Base-by-base conservation (phyloP, 2,797 vertebrate genomes). In the Acrossocheilus wenchowensis region DNA sequence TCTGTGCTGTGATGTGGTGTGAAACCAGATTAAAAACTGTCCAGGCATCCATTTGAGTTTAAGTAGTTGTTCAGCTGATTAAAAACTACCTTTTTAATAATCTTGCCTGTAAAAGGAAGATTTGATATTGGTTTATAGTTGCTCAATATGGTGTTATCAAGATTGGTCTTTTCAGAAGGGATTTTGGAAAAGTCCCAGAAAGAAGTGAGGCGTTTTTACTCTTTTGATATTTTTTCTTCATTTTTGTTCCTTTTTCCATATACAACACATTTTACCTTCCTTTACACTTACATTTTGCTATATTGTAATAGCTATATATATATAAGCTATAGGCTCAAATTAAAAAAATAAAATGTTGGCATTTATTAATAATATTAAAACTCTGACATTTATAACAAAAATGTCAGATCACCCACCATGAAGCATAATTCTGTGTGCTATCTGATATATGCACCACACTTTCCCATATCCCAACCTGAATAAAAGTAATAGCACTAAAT, bases 401-500 rank as follows among this genome's bases (percentile, higher is more conserved):
- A 36, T 64, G 12, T 64, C 41, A 75, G 57, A 81, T 21, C 26
- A 66, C 78, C 78, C 78, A 81, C 30, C 2, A 26, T 54, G 21
- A 78, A n/a, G 34, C 66, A 82, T 71, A 41, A 54, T 71, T 83
- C 21, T 34, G 1, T 74, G 41, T 36, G 30, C 26, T 64, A 84
- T 84, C 72, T 50, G 30, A 77, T 77, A 84, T 41, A n/a, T 8
- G 14, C 8, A 50, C 57, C 72, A 48, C 52, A 62, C 81, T 50
- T 48, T 64, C 72, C 12, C 57, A 50, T 36, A 45, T 36, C 64
- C 26, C 41, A 30, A 54, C 23, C 62, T 81, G 8, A 73, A 66
- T 48, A 85, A 82, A 82, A 50, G 23, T 87, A 66, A 54, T 57
- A 79, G 39, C 82, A 81, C 12, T 41, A 78, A 91, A 83, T 81